A percentile compares a stretch with the other conserved stretches of the same genome.
Evolutionary conservation across 1,140 invertebrate genomes (phyloP).

Genomic region (Octopus bimaculoides): DNA sequence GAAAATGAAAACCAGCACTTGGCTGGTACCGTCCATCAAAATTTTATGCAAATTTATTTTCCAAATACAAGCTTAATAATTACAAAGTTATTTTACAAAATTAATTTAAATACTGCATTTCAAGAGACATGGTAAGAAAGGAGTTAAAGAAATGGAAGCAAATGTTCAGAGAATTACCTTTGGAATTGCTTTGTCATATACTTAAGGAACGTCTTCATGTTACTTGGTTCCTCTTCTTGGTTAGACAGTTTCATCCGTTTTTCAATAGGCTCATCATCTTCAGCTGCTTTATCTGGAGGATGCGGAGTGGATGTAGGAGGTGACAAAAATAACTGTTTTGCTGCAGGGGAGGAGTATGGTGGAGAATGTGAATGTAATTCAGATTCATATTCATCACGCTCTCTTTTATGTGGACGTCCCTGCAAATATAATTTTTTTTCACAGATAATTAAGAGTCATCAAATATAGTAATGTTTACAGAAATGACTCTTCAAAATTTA

Average conservation of each 20-base stretch:
- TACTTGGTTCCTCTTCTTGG: background rate
- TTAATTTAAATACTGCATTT: too few relatives aligned
- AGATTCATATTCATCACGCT: conserved; percentile 12
- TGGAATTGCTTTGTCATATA: conserved; percentile 8
- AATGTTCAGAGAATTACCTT: conserved; percentile 20
- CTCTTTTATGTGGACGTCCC: background rate
- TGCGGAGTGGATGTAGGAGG: background rate
- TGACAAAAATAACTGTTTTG: background rate
- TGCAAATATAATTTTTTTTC: background rate
- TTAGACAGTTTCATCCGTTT: background rate
- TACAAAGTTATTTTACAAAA: too few relatives aligned
- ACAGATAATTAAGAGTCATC: too few relatives aligned
- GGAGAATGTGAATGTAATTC: background rate
- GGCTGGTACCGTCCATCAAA: too few relatives aligned
- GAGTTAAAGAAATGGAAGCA: too few relatives aligned
- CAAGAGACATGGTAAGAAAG: too few relatives aligned
- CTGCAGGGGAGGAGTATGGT: background rate
- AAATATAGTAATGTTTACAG: too few relatives aligned
- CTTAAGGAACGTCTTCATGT: conserved; percentile 3
- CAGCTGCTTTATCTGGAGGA: background rate
- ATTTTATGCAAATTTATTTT: too few relatives aligned
- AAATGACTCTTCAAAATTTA: too few relatives aligned
- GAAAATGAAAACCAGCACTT: too few relatives aligned
- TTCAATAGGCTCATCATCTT: background rate
- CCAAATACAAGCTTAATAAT: too few relatives aligned